Base-by-base conservation (phyloP, 1,140 invertebrate genomes). In the Vollenhovia emeryi region DNA sequence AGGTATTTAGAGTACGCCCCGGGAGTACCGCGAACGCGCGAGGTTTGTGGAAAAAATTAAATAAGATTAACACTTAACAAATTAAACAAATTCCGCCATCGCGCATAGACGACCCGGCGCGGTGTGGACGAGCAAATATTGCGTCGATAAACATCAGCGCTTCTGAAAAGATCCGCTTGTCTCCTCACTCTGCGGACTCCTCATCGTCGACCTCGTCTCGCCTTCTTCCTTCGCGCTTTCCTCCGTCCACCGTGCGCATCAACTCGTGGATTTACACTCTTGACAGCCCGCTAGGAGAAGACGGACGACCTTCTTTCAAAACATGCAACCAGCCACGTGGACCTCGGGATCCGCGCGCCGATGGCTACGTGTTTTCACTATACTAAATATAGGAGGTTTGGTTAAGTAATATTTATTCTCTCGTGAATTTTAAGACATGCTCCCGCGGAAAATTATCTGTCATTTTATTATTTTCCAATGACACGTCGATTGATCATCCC, bases 41-140 rank as follows among this genome's bases (percentile, higher is more conserved):
- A 85, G 90, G 90, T 94, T 94, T 94, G 92, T 59, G 27, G 57
- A 85, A 92, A 92, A 92, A 94, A 94, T 94, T 94, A 93, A 91
- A 93, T 91, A 88, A 93, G 93, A 94, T 95, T 94, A 94, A 92
- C 94, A 92, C 91, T 92, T 84, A 90, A 91, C 91, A 93, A 92
- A 94, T 93, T 93, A 94, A 95, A 94, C 91, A 94, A 94, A 93
- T 93, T 88, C 80, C 84, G 85, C 85, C 86, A 87, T 86, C 64
- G 90, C 87, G 87, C 75, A 78, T 45, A 83, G 57, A 83, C 57
- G 24, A 79, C 71, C 30, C 45, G 68, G 57, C 68, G 57, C 68
- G 75, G 68, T 45, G 50, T 83, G 85, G 87, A 84, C 52, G 88
- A 59, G 90, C 86, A 94, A 94, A 95, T 93, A 94, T 94, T 92